Base-by-base conservation (phyloP, 1,140 invertebrate species). In the Lasioglossum albipes region DNA sequence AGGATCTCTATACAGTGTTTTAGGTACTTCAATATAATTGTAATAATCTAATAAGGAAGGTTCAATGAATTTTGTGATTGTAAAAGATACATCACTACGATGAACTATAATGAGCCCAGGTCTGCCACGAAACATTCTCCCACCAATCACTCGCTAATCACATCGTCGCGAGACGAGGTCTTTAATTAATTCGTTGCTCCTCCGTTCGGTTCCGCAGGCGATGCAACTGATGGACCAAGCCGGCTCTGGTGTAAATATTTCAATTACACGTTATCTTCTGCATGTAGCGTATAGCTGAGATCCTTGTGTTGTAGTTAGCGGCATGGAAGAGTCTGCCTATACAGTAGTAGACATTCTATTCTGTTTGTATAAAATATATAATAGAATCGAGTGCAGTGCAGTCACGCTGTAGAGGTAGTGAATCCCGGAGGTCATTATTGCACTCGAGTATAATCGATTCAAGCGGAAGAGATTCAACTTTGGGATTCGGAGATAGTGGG, bases 141-240 rank as follows among this genome's bases (percentile, higher is more conserved):
- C 36, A 2, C 36, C 36, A 36, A 36, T 36, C 36, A 36, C 36
- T 36, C 45, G 45, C 18, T 18, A 54, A 54, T 54, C 18, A 54
- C 16, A 18, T 59, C 57, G 57, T n/a, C n/a, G 5, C 57, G 18
- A 61, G 49, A 27, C 22, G 42, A 75, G 2, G 69, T 73, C 22
- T 65, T 81, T 84, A 66, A 84, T 77, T 22, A 79, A 41, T 81
- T 27, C 9, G 71, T 76, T 79, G 20, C 75, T 74, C 84, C 62
- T 83, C 69, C 87, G 79, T 83, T 89, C 65, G 79, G 62, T 79
- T 82, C 91, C 88, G 91, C 93, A 97, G 96, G 97, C 97, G 93
- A 97, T 97, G 96, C 96, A 97, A 95, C 95, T 97, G 89, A 97
- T 97, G 97, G 96, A 97, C 94, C 96, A 96, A 95, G 96, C 95